Evolutionary conservation across 2,113 vertebrate species (phyloP).

Genomic region (Carassius gibelio): DNA sequence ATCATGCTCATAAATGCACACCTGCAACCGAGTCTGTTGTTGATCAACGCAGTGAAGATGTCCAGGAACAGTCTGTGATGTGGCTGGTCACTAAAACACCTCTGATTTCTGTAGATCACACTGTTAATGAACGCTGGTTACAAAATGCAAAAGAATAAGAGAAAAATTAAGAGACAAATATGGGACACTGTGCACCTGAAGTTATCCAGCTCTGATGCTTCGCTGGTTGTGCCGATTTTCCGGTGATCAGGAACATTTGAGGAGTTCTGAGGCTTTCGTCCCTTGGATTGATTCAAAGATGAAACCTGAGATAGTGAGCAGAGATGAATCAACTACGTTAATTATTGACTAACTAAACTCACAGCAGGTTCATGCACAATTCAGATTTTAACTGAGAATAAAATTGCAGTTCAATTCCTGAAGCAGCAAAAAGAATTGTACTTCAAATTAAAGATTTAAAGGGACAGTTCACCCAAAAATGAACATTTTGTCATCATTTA

Average conservation of each 20-base stretch:
- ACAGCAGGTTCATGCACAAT: too few species aligned
- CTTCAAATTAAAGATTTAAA: too few species aligned
- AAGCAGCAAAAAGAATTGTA: not conserved
- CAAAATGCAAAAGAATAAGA: not conserved
- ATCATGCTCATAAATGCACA: slow-evolving; percentile 57
- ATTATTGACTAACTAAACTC: not conserved
- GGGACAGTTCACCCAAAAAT: too few species aligned
- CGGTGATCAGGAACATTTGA: slow-evolving; percentile 62
- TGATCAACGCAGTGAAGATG: slow-evolving; percentile 81
- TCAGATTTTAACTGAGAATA: not conserved
- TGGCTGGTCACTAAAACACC: slow-evolving; percentile 82
- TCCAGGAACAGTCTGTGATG: slow-evolving; percentile 78
- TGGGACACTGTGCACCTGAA: slow-evolving; percentile 76
- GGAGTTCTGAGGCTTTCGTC: slow-evolving; percentile 63
- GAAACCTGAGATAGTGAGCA: not conserved
- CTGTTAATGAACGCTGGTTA: slow-evolving; percentile 61
- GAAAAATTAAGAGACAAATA: not conserved
- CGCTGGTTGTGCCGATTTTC: slow-evolving; percentile 67
- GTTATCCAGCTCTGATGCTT: slow-evolving; percentile 83
- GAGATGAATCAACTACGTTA: not conserved
- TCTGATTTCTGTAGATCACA: slow-evolving; percentile 83
- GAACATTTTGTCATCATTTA: too few species aligned
- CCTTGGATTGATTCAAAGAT: slow-evolving; percentile 68
- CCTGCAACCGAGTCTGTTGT: slow-evolving; percentile 85
- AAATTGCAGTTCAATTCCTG: not conserved